These are phyloP conservation scores for Bruchidius siliquastri DNA, from an alignment of 2,888 invertebrate species.

Conservation along the genomic window DNA sequence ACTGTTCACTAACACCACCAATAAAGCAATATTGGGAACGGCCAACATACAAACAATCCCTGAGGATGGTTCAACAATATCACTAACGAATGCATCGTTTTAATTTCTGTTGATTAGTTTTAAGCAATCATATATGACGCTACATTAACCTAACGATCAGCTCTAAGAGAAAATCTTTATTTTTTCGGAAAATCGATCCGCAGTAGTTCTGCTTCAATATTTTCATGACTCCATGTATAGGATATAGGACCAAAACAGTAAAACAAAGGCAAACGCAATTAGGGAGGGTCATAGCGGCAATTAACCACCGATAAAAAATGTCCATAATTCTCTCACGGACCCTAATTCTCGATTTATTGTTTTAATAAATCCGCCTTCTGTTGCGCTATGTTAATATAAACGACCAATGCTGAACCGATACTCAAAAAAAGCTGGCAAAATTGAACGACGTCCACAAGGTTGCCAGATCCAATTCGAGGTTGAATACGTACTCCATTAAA, in stretches of 20 bases:
- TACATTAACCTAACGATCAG: no score
- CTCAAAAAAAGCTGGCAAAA: neutral
- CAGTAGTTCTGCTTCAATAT: neutral
- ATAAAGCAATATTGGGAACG: no score
- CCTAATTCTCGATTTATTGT: constrained; percentile 23
- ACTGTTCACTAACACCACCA: no score
- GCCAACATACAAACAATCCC: no score
- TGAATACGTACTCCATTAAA: no score
- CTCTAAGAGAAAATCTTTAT: no score
- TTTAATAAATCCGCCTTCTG: constrained; percentile 32
- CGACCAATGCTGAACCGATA: neutral
- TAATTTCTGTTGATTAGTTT: no score
- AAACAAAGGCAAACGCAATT: neutral
- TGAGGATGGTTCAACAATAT: no score
- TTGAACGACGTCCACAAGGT: neutral
- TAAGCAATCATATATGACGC: no score
- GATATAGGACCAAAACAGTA: neutral
- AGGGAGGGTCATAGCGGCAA: constrained; percentile 4
- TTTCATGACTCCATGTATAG: neutral
- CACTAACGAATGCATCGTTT: no score
- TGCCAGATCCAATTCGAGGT: neutral
- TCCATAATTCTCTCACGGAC: constrained; percentile 12
- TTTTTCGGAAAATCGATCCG: no score
- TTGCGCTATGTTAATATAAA: constrained; percentile 5
- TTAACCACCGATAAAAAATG: constrained; percentile 16